phyloP scores from a whole-genome alignment of 2,113 vertebrate species.

The Arenaria interpres region DNA sequence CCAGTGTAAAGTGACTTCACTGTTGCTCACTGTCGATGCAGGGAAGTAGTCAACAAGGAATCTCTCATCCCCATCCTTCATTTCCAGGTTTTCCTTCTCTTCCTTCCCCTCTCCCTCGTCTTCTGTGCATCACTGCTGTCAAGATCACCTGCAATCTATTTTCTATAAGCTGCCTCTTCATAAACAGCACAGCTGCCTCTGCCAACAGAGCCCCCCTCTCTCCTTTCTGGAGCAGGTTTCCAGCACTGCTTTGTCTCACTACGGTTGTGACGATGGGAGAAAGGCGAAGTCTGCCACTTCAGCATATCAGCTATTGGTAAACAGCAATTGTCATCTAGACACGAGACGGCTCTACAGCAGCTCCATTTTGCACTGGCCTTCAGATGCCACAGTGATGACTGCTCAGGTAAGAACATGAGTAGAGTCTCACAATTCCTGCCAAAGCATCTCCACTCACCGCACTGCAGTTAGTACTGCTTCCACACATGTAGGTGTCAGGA shows the following conservation, averaged over 20 bases:
- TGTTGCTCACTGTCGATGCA: accelerated
- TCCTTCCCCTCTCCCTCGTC: no score
- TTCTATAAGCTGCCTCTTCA: background rate
- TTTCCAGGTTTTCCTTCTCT: background rate
- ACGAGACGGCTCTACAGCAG: background rate
- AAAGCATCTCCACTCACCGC: background rate
- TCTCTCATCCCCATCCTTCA: background rate
- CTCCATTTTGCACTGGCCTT: background rate
- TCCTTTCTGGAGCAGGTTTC: background rate
- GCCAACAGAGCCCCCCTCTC: background rate
- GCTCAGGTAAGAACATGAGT: background rate
- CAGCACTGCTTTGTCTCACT: background rate
- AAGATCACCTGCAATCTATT: background rate
- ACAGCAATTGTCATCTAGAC: background rate
- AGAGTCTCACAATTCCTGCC: background rate
- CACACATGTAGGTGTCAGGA: accelerated
- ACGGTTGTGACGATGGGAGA: accelerated
- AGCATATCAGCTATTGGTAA: background rate
- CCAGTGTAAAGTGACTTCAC: background rate
- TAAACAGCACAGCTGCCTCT: background rate
- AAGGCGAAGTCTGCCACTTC: background rate
- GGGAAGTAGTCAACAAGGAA: background rate
- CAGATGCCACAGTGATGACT: background rate
- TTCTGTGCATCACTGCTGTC: background rate
- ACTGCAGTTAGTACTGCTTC: background rate